Percentiles rank a stretch among this genome's conserved stretches.
These are phyloP conservation scores for Helarctos malayanus DNA, from an alignment of 2,797 vertebrate species.

Conservation along the genomic window DNA sequence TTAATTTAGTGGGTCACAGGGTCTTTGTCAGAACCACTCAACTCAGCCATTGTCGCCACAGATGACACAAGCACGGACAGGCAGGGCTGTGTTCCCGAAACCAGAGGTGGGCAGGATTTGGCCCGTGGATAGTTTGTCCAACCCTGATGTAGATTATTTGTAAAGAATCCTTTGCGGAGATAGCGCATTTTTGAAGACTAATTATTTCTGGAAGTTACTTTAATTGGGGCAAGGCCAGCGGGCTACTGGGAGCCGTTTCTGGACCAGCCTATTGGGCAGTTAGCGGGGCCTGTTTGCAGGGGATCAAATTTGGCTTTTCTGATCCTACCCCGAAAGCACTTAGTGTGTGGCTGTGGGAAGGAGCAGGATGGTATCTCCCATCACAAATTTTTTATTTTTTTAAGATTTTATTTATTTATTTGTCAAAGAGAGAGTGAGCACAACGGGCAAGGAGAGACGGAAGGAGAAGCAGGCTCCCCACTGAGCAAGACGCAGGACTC, in stretches of 20 bases:
- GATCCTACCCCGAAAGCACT: background rate
- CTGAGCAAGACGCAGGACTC: background rate
- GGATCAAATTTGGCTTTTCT: constrained; percentile 19
- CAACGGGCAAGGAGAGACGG: background rate
- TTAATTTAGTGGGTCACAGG: background rate
- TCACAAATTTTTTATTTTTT: background rate
- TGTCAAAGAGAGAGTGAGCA: too few species aligned
- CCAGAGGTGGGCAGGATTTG: background rate
- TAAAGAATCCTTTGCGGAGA: constrained; percentile 13
- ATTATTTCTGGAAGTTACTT: constrained; percentile 67
- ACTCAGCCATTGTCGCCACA: background rate
- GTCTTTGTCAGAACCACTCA: background rate
- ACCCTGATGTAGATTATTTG: constrained; percentile 15
- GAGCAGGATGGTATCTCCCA: background rate
- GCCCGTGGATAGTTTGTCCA: background rate
- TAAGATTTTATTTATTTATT: background rate
- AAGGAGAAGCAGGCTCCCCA: background rate
- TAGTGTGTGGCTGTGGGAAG: constrained; percentile 9
- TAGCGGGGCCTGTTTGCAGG: background rate
- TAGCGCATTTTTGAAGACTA: background rate
- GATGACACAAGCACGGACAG: background rate
- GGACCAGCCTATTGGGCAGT: background rate
- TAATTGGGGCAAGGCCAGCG: background rate
- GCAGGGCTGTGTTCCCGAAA: background rate
- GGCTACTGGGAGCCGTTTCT: background rate